A percentile compares a stretch with the other conserved stretches of the same genome.
Conservation (phyloP, 1,140 invertebrate genomes). For the Lasaia peninsularis region DNA sequence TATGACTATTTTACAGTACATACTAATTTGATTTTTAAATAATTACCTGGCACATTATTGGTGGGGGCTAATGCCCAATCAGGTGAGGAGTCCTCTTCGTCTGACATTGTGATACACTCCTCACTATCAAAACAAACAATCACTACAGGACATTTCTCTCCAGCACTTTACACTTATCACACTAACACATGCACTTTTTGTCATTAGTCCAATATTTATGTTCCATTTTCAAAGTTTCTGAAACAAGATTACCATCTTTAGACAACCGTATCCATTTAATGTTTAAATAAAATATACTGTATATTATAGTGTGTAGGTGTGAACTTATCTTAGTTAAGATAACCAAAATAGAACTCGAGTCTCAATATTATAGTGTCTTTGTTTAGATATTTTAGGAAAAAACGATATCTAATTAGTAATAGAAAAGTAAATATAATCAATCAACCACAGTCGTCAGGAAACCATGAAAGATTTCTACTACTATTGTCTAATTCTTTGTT, state of each 20-base stretch:
- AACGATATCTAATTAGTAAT: not conserved
- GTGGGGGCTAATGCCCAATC: conserved; percentile 56
- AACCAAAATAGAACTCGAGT: not conserved
- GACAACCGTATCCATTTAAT: not conserved
- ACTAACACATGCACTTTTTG: conserved; percentile 16
- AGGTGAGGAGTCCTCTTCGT: conserved; percentile 65
- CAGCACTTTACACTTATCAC: conserved; percentile 38
- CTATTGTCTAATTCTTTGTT: conserved; percentile 53
- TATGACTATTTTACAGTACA: too few species aligned
- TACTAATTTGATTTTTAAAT: conserved; percentile 1
- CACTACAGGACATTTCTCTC: conserved; percentile 42
- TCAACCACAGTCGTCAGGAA: conserved; percentile 34
- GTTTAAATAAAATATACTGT: not conserved
- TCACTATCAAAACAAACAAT: conserved; percentile 34
- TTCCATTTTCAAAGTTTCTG: conserved; percentile 36
- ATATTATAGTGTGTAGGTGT: conserved; percentile 8
- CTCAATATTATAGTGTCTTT: not conserved
- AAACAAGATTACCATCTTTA: not conserved
- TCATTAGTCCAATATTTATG: conserved; percentile 26
- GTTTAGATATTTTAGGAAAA: not conserved
- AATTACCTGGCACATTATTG: conserved; percentile 62
- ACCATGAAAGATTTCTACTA: conserved; percentile 48
- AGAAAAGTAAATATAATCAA: conserved; percentile 4
- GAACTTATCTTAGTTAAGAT: not conserved
- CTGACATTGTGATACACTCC: conserved; percentile 49